Evolutionary conservation across 2,888 invertebrate species (phyloP).

Genomic region (Silvanus unidentatus): DNA sequence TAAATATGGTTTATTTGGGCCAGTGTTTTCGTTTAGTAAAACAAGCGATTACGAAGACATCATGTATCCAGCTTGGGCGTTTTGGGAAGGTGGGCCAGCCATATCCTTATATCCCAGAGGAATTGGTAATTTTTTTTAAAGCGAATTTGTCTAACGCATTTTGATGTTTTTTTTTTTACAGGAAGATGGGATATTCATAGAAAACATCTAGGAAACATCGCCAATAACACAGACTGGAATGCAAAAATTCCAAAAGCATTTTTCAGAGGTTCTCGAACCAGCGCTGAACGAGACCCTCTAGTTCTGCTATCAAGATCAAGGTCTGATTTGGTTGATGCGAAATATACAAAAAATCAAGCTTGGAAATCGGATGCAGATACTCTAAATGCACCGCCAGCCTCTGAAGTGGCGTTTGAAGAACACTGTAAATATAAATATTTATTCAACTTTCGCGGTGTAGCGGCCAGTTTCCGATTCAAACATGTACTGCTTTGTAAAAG

Average conservation of each 20-base stretch:
- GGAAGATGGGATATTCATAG: conserved; percentile 90
- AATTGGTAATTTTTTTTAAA: conserved; percentile 46
- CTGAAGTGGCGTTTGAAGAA: conserved; percentile 81
- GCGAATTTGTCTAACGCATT: neutral
- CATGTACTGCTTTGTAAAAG: conserved; percentile 91
- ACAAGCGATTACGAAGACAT: conserved; percentile 80
- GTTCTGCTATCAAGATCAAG: conserved; percentile 70
- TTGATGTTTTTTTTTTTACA: conserved; percentile 12
- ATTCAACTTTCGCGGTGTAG: conserved; percentile 95
- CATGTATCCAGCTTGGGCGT: conserved; percentile 95
- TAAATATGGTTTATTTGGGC: conserved; percentile 58
- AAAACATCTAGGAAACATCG: conserved; percentile 47
- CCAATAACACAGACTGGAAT: conserved; percentile 71
- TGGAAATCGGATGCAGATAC: conserved; percentile 95
- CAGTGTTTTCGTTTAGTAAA: conserved; percentile 97
- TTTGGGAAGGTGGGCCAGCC: conserved; percentile 98
- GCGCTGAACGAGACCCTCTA: conserved; percentile 81
- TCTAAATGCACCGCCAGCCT: conserved; percentile 72
- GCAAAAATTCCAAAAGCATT: conserved; percentile 68
- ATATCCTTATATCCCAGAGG: conserved; percentile 90
- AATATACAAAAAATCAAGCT: conserved; percentile 96
- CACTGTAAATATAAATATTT: conserved; percentile 92
- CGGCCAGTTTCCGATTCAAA: conserved; percentile 94
- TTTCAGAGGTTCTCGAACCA: conserved; percentile 93
- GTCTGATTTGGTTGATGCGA: conserved; percentile 80